Conservation (phyloP, 2,797 vertebrate species). For the Anomalospiza imberbis region DNA sequence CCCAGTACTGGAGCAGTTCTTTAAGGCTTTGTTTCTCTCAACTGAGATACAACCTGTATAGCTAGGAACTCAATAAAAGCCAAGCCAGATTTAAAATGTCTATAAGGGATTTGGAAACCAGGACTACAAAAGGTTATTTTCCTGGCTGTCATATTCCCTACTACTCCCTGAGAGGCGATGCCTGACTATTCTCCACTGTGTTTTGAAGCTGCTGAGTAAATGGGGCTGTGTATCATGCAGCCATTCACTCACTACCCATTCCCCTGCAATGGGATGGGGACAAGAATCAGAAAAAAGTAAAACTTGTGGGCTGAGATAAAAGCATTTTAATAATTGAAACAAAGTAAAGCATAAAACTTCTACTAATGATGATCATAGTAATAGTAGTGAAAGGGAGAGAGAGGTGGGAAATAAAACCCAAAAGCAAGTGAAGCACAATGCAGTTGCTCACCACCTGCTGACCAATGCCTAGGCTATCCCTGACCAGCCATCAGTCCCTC, state of each 20-base stretch:
- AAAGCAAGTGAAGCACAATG: not conserved
- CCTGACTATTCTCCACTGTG: not conserved
- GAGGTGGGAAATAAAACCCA: not conserved
- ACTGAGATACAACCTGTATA: not conserved
- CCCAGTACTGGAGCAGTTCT: not conserved
- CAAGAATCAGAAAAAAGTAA: not conserved
- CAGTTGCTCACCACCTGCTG: not conserved
- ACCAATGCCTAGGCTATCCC: not conserved
- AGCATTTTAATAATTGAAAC: not conserved
- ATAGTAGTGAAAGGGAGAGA: not conserved
- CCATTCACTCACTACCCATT: not conserved
- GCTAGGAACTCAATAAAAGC: not conserved
- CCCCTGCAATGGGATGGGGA: not conserved
- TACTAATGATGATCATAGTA: not conserved
- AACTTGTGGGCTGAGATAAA: not conserved
- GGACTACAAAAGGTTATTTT: not conserved
- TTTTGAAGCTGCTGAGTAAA: not conserved
- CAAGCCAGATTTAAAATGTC: not conserved
- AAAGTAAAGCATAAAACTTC: not conserved
- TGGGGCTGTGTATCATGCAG: not conserved
- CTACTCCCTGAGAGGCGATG: not conserved
- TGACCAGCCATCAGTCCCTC: not conserved
- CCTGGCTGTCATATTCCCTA: not conserved
- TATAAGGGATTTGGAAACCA: not conserved
- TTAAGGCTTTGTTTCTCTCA: not conserved